Conservation (phyloP, 2,888 invertebrate genomes). For the Drosophila subsilvestris region DNA sequence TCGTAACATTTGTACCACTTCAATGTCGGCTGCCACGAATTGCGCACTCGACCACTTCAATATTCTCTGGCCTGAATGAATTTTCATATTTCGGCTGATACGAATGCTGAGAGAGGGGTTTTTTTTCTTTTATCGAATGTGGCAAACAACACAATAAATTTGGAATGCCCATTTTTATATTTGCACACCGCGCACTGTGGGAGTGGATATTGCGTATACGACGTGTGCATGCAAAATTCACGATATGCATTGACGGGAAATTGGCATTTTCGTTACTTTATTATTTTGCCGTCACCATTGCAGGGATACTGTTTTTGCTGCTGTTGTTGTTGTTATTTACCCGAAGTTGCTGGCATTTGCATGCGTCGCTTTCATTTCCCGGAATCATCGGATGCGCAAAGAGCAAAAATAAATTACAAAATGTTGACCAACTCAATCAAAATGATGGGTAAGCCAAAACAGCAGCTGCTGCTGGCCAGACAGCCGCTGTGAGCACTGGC, state of each 20-base stretch:
- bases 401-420: conserved; percentile 70
- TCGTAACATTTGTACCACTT: conserved; percentile 2
- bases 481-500: not conserved
- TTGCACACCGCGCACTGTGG: conserved; percentile 27
- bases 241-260: conserved; percentile 67
- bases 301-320: not conserved
- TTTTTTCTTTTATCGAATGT: conserved; percentile 19
- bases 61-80: conserved; percentile 9
- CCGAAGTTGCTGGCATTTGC: conserved; percentile 24
- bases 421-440: conserved; percentile 62
- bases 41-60: not conserved
- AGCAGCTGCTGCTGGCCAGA: conserved; percentile 52
- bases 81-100: not conserved
- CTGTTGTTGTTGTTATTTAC: conserved; percentile 17
- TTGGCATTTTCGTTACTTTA: conserved; percentile 74
- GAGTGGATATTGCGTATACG: conserved; percentile 57
- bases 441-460: conserved; percentile 54
- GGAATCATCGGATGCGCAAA: conserved; percentile 24
- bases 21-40: conserved; percentile 9
- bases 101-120: conserved; percentile 3
- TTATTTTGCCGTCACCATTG: conserved; percentile 57
- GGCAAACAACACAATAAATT: conserved; percentile 25
- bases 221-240: conserved; percentile 49
- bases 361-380: conserved; percentile 29
- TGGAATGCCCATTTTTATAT: conserved; percentile 33